A percentile compares a stretch with the other conserved stretches of the same genome.
Conservation (phyloP, 2,888 invertebrate species). For the Allophyes oxyacanthae region DNA sequence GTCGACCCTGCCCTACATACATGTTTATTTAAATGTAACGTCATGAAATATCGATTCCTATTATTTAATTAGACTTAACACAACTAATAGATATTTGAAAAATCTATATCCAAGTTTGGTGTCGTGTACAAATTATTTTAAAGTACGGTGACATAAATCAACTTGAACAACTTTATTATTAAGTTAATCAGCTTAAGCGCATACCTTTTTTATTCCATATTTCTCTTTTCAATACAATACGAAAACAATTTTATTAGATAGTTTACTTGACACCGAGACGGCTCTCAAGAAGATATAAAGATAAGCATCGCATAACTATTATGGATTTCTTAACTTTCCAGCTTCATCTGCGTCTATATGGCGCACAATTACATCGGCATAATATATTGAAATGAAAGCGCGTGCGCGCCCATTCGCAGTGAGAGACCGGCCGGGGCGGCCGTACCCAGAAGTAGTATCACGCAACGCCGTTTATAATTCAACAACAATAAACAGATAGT, state of each 20-base stretch:
- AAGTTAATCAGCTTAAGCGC: constrained; percentile 59
- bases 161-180: constrained; percentile 52
- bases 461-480: constrained; percentile 87
- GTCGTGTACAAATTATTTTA: constrained; percentile 59
- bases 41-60: constrained; percentile 43
- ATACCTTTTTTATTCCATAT: constrained; percentile 45
- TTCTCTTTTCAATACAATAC: constrained; percentile 53
- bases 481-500: constrained; percentile 89
- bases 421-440: constrained; percentile 51
- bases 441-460: constrained; percentile 69
- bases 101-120: constrained; percentile 47
- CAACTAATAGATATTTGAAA: constrained; percentile 48
- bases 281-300: constrained; percentile 52
- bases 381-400: constrained; percentile 63
- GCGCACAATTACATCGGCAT: constrained; percentile 55
- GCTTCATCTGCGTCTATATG: constrained; percentile 48
- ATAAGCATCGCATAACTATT: constrained; percentile 57
- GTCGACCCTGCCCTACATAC: constrained; percentile 38
- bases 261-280: constrained; percentile 34
- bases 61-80: constrained; percentile 46
- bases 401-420: constrained; percentile 53
- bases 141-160: constrained; percentile 51
- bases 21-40: constrained; percentile 31
- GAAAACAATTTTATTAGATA: constrained; percentile 55
- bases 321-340: constrained; percentile 60